Evolutionary conservation across 2,888 invertebrate species (phyloP).

Genomic region (Scotopteryx bipunctaria): DNA sequence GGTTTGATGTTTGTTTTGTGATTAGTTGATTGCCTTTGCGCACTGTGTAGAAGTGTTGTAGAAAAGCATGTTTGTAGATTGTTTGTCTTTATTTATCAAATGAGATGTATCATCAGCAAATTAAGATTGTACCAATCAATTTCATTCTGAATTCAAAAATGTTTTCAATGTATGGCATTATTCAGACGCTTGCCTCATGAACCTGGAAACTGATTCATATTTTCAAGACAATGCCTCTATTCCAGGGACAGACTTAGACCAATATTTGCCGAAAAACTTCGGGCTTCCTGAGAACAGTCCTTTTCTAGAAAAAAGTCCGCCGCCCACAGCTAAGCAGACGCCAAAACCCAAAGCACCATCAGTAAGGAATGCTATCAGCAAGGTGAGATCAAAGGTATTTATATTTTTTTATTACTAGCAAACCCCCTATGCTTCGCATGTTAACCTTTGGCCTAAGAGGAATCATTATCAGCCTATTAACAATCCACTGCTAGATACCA

Average conservation of each 20-base stretch:
- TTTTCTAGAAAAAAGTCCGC: constrained; percentile 77
- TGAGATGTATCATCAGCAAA: no score
- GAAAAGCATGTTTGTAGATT: not conserved
- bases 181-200: not conserved
- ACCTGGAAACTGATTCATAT: not conserved
- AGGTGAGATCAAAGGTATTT: constrained; percentile 51
- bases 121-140: not conserved
- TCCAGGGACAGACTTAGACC: constrained; percentile 84
- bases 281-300: constrained; percentile 83
- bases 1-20: constrained; percentile 30
- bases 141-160: not conserved
- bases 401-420: constrained; percentile 5
- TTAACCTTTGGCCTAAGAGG: no score
- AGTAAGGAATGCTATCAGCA: constrained; percentile 61
- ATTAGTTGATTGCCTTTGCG: not conserved
- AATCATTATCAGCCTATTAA: no score
- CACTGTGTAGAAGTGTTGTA: not conserved
- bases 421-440: constrained; percentile 2
- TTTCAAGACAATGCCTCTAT: constrained; percentile 32
- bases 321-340: constrained; percentile 67
- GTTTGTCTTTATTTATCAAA: not conserved
- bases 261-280: constrained; percentile 85
- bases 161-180: not conserved
- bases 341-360: constrained; percentile 66
- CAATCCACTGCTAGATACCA: no score